Base-by-base conservation (phyloP, 2,888 invertebrate species). In the Ennomos quercinarius region DNA sequence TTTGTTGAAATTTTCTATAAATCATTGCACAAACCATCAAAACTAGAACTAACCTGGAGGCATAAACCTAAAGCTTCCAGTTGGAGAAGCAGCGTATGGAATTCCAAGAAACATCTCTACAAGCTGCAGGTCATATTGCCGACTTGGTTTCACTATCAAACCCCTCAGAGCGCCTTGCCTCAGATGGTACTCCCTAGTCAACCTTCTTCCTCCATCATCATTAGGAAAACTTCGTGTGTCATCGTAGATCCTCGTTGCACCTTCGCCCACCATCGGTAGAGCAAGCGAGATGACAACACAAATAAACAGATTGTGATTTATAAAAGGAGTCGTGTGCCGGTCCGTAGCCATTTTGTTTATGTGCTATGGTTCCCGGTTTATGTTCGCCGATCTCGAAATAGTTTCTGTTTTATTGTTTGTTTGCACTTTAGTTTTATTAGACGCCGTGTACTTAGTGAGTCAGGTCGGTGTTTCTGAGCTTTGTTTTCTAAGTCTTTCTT, bases 51-150 rank as follows among this genome's bases (percentile, higher is more conserved):
- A 78, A 94, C 95, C 96, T 67, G 98, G 97, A 37, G 97, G 97
- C 95, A 97, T 97, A 84, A 98, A 98, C 58, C 98, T 93, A 50
- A 96, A 91, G 57, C 90, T 94, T 8, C 95, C 96, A 6, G 95
- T 93, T 0, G 97, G 97, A 9, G 97, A 94, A 38, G 96, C 96
- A 5, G 97, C 97, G 86, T 97, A 97, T 5, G 97, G 97, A 71
- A 97, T 94, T 2, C 97, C 97, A 53, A 95, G 88, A 80, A 95
- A 97, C 81, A 96, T 95, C 80, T 96, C 96, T 63, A 96, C 95
- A 35, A 91, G 89, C 72, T 94, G 94, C 57, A 96, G 81, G 38
- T 94, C 93, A 54, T 94, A 93, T 69, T 94, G 94, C 39, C 94
- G 86, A 67, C 94, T 94, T 5, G 95, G 95, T 66, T 95, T 94